Conservation (phyloP, 2,888 invertebrate species). For the Papilio elwesi region DNA sequence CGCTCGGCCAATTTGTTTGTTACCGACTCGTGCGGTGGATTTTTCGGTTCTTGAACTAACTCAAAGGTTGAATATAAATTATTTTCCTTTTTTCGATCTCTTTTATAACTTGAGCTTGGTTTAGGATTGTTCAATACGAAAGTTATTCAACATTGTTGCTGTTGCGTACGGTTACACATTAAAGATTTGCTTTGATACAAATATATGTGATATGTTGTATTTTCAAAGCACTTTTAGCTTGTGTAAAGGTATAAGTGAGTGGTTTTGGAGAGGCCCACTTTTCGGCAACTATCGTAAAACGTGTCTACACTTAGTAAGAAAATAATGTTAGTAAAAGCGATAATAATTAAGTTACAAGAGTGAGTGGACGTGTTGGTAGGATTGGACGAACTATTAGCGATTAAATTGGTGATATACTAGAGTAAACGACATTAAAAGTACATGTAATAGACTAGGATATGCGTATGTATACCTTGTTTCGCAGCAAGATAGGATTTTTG, state of each 20-base stretch:
- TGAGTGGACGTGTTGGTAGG: no score
- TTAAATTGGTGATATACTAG: no score
- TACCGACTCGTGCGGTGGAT: not conserved
- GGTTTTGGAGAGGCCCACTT: no score
- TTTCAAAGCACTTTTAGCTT: not conserved
- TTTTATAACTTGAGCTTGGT: constrained; percentile 5
- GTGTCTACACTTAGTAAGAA: no score
- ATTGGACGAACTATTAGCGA: no score
- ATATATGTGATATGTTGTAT: not conserved
- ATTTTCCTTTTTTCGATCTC: not conserved
- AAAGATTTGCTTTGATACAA: not conserved
- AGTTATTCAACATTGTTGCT: not conserved
- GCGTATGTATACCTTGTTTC: no score
- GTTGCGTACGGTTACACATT: not conserved
- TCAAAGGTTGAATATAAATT: constrained; percentile 15
- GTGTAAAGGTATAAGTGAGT: not conserved
- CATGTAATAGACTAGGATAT: no score
- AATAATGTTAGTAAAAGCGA: no score
- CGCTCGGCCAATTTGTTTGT: constrained; percentile 6
- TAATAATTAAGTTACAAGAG: no score
- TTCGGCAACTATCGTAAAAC: not conserved
- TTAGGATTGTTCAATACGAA: not conserved
- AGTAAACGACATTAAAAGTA: no score
- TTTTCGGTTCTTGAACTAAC: constrained; percentile 17
- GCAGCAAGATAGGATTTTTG: no score